Base-by-base conservation (phyloP, 2,113 vertebrate species). In the Bostrychus sinensis region DNA sequence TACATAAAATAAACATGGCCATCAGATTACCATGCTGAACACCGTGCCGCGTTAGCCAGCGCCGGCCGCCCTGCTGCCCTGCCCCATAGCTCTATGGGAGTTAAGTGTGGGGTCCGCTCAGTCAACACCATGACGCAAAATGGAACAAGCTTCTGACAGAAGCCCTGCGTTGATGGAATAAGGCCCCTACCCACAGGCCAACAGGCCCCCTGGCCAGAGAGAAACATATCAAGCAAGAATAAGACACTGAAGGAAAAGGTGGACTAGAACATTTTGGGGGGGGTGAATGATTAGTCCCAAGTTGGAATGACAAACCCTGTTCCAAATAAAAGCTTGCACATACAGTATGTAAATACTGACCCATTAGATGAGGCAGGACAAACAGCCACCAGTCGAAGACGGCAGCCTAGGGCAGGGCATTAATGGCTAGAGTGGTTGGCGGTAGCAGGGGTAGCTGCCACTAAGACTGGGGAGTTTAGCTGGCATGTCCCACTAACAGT, bases 91-190 rank as follows among this genome's bases (percentile, higher is more conserved):
- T 88, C 82, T 87, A 86, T 86, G 87, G 87, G 82, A 87, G 89
- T 91, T 85, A 90, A 92, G 89, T 92, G 91, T 92, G 92, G 92
- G 91, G 92, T 93, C 92, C 82, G 73, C 84, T 92, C 89, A 86
- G 91, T 92, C 91, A 92, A 93, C 90, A 92, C 75, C 89, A 90
- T 93, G 92, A 93, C 92, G 92, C 91, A 92, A 92, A 91, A 92
- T 86, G 92, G 91, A 92, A 93, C 91, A 93, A 92, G 91, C 83
- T 83, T 90, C 81, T 90, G 87, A 93, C 91, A 92, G 91, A 92
- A 92, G 88, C 86, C 85, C 88, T 77, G 54, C 86, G 82, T 86
- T 90, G 89, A 87, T 85, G 88, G 92, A 92, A 92, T 84, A 90
- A 91, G 88, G 88, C 88, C 88, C 91, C 86, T 88, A 71, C 89